These are phyloP conservation scores for Stichopus chloronotus DNA, from an alignment of 35 echinoderm and acorn worm species.

Conservation along the genomic window DNA sequence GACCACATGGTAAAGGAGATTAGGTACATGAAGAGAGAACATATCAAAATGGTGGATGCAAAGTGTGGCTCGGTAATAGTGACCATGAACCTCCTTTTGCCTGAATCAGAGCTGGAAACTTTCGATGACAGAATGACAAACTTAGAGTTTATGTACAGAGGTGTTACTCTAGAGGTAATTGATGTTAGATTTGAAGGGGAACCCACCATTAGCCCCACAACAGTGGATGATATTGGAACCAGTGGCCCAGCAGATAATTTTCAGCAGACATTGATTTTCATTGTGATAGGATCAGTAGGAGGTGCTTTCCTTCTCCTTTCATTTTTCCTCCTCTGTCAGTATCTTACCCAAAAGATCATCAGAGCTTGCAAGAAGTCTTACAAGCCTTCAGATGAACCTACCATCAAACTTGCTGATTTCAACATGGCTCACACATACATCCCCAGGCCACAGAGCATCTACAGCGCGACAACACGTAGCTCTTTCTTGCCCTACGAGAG, in stretches of 20 bases:
- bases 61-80: slow-evolving; percentile 68
- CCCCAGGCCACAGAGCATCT: slow-evolving; percentile 86
- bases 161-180: background rate
- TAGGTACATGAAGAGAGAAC: background rate
- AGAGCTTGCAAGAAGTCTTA: slow-evolving; percentile 66
- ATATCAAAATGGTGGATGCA: slow-evolving; percentile 42
- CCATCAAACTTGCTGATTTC: slow-evolving; percentile 86
- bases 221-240: background rate
- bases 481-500: slow-evolving; percentile 57
- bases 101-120: background rate
- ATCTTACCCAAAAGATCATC: slow-evolving; percentile 47
- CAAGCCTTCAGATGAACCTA: slow-evolving; percentile 69
- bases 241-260: background rate
- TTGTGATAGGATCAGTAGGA: slow-evolving; percentile 70
- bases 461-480: slow-evolving; percentile 64
- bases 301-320: slow-evolving; percentile 68
- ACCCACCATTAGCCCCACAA: background rate
- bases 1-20: slow-evolving; percentile 16
- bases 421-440: slow-evolving; percentile 98
- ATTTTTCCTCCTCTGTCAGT: slow-evolving; percentile 68
- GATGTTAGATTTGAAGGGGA: slow-evolving; percentile 27
- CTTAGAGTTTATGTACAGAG: slow-evolving; percentile 27
- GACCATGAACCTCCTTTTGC: background rate
- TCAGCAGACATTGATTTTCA: slow-evolving; percentile 81
- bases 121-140: slow-evolving; percentile 18